Percentiles rank a stretch among this genome's conserved stretches.
Evolutionary conservation across 1,140 invertebrate species (phyloP).

Genomic region (Lordiphosa clarofinis): DNA sequence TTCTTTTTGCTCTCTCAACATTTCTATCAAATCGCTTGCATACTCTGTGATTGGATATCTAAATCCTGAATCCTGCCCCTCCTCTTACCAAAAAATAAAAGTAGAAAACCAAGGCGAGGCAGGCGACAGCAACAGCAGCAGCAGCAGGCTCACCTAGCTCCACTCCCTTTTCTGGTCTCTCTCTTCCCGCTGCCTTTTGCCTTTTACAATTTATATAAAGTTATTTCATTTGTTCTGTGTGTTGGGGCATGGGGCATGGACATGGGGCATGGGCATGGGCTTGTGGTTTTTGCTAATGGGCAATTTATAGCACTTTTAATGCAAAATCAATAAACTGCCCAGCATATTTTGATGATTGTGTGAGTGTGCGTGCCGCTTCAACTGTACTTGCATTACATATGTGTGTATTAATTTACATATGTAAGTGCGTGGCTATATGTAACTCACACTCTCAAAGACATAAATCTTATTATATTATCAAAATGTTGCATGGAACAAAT

Average conservation of each 20-base stretch:
- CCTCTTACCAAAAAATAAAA: slow-evolving; percentile 20
- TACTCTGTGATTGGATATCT: slow-evolving; percentile 73
- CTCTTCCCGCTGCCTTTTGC: slow-evolving; percentile 42
- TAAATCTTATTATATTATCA: not conserved
- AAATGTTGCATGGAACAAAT: no score
- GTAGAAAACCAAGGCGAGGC: slow-evolving; percentile 32
- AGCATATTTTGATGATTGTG: slow-evolving; percentile 60
- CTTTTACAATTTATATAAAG: slow-evolving; percentile 72
- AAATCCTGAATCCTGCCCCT: slow-evolving; percentile 66
- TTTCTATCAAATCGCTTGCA: slow-evolving; percentile 58
- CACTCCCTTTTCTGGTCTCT: slow-evolving; percentile 55
- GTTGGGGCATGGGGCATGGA: slow-evolving; percentile 3
- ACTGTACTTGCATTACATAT: slow-evolving; percentile 55
- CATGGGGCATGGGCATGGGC: slow-evolving; percentile 6
- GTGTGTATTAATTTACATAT: not conserved
- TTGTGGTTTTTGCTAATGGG: slow-evolving; percentile 57
- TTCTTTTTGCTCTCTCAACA: slow-evolving; percentile 20
- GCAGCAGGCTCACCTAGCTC: slow-evolving; percentile 45
- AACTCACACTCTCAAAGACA: not conserved
- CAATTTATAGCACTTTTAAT: slow-evolving; percentile 71
- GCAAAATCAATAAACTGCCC: slow-evolving; percentile 64
- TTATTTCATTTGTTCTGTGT: slow-evolving; percentile 55
- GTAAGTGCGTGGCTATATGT: not conserved
- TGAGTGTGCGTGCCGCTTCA: slow-evolving; percentile 23
- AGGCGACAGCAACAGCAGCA: slow-evolving; percentile 4